These are phyloP conservation scores for Phengaris arion DNA, from an alignment of 2,888 invertebrate genomes.

Conservation along the genomic window DNA sequence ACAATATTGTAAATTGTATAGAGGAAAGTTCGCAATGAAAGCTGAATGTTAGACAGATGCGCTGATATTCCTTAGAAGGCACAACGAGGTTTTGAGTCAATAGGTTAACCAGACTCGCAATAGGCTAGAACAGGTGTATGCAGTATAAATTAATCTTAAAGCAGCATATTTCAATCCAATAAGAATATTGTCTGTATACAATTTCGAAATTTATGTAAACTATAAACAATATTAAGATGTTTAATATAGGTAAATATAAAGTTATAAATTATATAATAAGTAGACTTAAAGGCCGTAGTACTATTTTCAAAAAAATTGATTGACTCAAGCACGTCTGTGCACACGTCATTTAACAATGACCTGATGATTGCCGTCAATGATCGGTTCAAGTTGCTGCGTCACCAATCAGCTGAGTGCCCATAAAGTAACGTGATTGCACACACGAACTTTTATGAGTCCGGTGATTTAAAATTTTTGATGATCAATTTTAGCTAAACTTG, in stretches of 20 bases:
- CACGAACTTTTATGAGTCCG: neutral
- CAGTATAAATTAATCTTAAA: neutral
- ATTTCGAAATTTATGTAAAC: no score
- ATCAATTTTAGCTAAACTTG: neutral
- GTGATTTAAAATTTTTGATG: neutral
- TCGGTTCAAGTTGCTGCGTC: neutral
- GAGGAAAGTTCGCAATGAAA: slow-evolving; percentile 1
- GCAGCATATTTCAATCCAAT: no score
- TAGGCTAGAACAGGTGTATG: neutral
- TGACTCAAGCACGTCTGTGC: neutral
- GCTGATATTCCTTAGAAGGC: neutral
- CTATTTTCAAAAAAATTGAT: neutral
- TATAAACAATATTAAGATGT: no score
- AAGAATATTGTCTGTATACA: no score
- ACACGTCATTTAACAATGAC: neutral
- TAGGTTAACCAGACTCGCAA: neutral
- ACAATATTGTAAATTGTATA: neutral
- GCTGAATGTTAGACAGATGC: slow-evolving; percentile 11
- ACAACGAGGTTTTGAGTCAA: neutral
- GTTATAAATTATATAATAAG: no score
- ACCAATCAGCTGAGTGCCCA: neutral
- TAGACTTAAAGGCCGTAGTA: neutral
- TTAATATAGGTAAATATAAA: no score
- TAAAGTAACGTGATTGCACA: neutral
- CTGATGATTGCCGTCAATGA: slow-evolving; percentile 12